Base-by-base conservation (phyloP, 1,140 invertebrate genomes). In the Helicoverpa zea region DNA sequence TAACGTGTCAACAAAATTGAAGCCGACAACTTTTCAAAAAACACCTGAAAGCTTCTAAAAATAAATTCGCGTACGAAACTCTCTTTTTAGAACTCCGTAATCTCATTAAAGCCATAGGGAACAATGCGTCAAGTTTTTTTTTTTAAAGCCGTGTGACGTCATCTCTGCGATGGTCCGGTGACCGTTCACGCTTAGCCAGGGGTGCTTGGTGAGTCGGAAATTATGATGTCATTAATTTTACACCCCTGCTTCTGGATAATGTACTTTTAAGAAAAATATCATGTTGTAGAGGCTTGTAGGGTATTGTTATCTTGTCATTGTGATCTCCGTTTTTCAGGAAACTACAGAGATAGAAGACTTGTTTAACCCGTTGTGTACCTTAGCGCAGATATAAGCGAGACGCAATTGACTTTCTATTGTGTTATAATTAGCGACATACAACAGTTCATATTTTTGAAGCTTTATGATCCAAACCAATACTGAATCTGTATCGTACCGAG, bases 181-280 rank as follows among this genome's bases (percentile, higher is more conserved):
- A 84, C 83, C 83, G 83, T 84, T 84, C 78, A 81, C 81, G 83
- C 73, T 13, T 18, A 43, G 66, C 80, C 52, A 68, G 80, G 84
- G 86, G 85, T 89, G 85, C 66, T 75, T 80, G 81, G 66, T 86
- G 86, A 86, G 83, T 86, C 87, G 85, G 88, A 91, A 89, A 86
- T 89, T 91, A 88, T 91, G 85, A 91, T 84, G 85, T 88, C 85
- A 89, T 91, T 84, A 89, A 88, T 88, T 91, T 88, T 83, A 87
- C 81, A 86, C 78, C 78, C 77, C 52, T 84, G 77, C 23, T 13
- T 18, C 49, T 9, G 59, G 43, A 64, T 66, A 77, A 77, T 77
- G 61, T 76, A 49, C 81, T 81, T 87, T 83, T 83, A 72, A 78
- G 56, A 86, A 75, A 80, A 66, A 47, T 13, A 51, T 9, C 12